These are phyloP conservation scores for Ctenodactylus gundi DNA, from an alignment of 2,113 vertebrate species.

Conservation along the genomic window DNA sequence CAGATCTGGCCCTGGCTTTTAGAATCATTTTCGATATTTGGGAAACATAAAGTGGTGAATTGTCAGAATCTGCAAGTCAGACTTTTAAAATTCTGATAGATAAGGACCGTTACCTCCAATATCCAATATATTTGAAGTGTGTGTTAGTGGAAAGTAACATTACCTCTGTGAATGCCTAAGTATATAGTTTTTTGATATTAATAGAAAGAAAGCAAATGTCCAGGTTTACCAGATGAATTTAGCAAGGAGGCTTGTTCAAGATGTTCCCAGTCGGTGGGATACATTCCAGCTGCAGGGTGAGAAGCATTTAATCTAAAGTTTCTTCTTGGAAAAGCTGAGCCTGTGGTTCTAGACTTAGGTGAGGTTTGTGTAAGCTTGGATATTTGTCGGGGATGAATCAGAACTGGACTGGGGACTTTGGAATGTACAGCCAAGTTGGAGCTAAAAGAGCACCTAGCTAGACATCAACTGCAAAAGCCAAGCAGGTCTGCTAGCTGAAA, in stretches of 20 bases:
- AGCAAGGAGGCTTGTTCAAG: neutral
- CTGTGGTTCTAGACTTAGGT: neutral
- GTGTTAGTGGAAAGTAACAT: neutral
- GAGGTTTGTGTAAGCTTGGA: neutral
- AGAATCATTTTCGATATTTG: conserved; percentile 76
- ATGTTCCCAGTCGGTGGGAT: neutral
- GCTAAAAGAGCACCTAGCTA: neutral
- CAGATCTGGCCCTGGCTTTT: conserved; percentile 76
- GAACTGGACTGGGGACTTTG: neutral
- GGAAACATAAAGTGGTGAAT: conserved; percentile 66
- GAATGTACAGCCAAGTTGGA: neutral
- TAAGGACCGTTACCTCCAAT: neutral
- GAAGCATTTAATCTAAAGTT: neutral
- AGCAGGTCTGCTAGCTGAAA: neutral
- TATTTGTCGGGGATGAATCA: neutral
- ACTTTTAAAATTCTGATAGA: neutral
- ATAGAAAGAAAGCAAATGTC: conserved; percentile 43
- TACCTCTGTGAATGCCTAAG: conserved; percentile 41
- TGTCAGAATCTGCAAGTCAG: conserved; percentile 73
- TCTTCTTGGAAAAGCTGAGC: neutral
- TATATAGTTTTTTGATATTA: conserved; percentile 58
- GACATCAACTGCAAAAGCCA: neutral
- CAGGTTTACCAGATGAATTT: neutral
- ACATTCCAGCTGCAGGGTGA: neutral
- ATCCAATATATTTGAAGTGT: conserved; percentile 54